These are phyloP conservation scores for Medauroidea extradentata DNA, from an alignment of 1,140 invertebrate genomes.

Conservation along the genomic window DNA sequence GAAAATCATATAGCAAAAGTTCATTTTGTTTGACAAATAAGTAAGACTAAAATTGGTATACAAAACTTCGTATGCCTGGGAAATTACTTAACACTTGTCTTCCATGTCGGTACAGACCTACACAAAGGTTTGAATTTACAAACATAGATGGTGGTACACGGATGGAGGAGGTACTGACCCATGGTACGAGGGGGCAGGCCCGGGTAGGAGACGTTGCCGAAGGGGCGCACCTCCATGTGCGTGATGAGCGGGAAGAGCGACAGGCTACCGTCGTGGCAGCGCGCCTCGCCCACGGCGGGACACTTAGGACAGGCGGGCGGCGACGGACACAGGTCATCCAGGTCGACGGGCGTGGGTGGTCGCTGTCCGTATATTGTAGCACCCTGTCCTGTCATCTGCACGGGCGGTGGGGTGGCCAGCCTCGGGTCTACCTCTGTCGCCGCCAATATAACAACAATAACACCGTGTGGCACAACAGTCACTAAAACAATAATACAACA, in stretches of 20 bases:
- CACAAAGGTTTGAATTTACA: no score
- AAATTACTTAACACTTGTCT: no score
- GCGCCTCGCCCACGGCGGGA: slow-evolving; percentile 46
- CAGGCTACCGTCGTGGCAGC: slow-evolving; percentile 55
- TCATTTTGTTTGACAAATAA: no score
- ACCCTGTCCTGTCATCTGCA: slow-evolving; percentile 17
- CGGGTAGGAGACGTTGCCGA: slow-evolving; percentile 52
- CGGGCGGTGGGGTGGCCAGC: slow-evolving; percentile 41
- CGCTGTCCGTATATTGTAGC: slow-evolving; percentile 32
- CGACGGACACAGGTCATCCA: slow-evolving; percentile 60
- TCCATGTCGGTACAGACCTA: no score
- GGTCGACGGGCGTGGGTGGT: slow-evolving; percentile 33
- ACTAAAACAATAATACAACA: no score
- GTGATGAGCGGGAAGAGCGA: slow-evolving; percentile 49
- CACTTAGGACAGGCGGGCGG: slow-evolving; percentile 55
- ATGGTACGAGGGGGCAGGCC: slow-evolving; percentile 52
- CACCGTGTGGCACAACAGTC: no score
- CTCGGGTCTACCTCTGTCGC: slow-evolving; percentile 46
- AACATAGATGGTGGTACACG: no score
- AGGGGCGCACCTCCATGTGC: slow-evolving; percentile 52
- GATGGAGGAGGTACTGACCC: slow-evolving; percentile 41
- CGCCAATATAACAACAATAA: neutral
- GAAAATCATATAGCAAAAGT: no score
- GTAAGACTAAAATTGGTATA: no score
- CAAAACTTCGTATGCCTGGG: no score